Base-by-base conservation (phyloP, 1,140 invertebrate species). In the Dendroctonus valens region DNA sequence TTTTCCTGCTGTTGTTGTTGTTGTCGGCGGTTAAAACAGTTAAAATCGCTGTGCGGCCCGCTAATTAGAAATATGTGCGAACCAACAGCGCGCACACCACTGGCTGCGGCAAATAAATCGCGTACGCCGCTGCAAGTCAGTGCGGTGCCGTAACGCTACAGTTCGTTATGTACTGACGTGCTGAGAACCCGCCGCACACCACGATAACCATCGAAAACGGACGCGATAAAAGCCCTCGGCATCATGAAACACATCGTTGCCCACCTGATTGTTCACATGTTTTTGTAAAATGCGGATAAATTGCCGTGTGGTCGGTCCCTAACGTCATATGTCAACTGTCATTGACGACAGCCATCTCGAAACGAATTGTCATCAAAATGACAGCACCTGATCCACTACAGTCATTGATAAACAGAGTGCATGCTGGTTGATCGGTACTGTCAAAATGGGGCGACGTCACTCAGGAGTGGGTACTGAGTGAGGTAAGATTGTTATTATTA, bases 211-310 rank as follows among this genome's bases (percentile, higher is more conserved):
- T 54, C 54, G 50, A 51, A 51, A 54, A 41, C 51, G 41, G 60
- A 63, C 59, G 37, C 60, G 60, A 63, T 63, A 63, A 60, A 38
- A 39, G 15, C 40, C 41, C 7, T 54, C 14, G 41, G 60, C 60
- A 41, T 41, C 11, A 6, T 50, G 51, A 63, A 63, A 63, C 60
- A 63, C 51, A 54, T 63, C 60, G 60, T 53, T 53, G 60, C 41
- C 48, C 54, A 63, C 50, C 54, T 63, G 54, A 63, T 63, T 63
- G 60, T 63, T 63, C 60, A 63, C 60, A 63, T 63, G 60, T 26
- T 63, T 63, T 63, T 63, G 46, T 63, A 63, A 63, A 52, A 54
- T 63, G 26, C 41, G 39, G 60, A 15, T 63, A 54, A 63, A 54
- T 63, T 63, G 60, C 60, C 60, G 60, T 63, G 1, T 2, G 26